A percentile compares a stretch with the other conserved stretches of the same genome.
Evolutionary conservation across 2,113 vertebrate species (phyloP).

Genomic region (Takifugu flavidus): DNA sequence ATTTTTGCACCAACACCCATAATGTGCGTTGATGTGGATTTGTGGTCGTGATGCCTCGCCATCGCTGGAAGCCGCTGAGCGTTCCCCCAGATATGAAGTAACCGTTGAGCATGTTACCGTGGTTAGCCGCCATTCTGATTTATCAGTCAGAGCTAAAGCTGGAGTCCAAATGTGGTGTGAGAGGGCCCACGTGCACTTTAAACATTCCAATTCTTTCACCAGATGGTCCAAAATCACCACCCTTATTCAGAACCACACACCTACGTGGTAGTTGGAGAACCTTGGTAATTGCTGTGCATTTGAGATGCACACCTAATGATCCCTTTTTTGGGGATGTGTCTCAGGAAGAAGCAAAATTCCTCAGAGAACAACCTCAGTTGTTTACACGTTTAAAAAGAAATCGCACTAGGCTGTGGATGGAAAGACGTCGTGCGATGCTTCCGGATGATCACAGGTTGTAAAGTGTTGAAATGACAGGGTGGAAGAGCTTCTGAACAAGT

Average conservation of each 20-base stretch:
- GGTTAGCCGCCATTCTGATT: conserved; percentile 41
- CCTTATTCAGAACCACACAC: background rate
- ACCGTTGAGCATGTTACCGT: conserved; percentile 32
- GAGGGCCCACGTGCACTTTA: background rate
- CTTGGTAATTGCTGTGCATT: background rate
- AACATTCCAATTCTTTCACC: background rate
- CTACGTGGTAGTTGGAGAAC: background rate
- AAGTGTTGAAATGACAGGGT: conserved; percentile 57
- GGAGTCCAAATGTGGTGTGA: conserved; percentile 26
- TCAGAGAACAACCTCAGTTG: conserved; percentile 13
- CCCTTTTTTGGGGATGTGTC: background rate
- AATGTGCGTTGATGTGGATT: conserved; percentile 16
- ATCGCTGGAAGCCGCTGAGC: conserved; percentile 36
- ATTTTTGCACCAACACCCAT: conserved; percentile 41
- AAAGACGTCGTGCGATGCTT: conserved; percentile 43
- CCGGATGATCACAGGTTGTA: conserved; percentile 51
- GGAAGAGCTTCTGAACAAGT: conserved; percentile 27
- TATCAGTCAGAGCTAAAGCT: conserved; percentile 27
- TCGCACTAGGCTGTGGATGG: conserved; percentile 22
- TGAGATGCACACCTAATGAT: conserved; percentile 1
- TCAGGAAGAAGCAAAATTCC: too few relatives aligned
- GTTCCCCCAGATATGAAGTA: conserved; percentile 57
- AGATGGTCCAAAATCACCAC: background rate
- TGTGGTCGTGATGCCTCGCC: conserved; percentile 39
- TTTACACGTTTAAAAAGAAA: conserved; percentile 29